Evolutionary conservation across 2,113 vertebrate species (phyloP), one percentile per base, ranked within the genome.

Genomic region (Furnarius figulus): DNA sequence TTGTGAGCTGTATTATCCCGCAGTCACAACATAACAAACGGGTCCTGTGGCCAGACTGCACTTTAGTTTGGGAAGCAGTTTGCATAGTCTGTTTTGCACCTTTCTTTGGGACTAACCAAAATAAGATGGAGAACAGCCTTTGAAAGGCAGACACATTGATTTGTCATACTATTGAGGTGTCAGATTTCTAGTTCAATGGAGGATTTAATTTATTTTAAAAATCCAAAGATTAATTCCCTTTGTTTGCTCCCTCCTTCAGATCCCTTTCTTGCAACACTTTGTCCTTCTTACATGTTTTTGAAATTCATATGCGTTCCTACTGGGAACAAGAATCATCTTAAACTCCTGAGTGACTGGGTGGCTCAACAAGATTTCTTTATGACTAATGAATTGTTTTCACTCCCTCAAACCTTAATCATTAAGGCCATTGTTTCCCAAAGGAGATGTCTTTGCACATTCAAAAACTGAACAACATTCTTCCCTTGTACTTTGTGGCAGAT

Each of bases 341-440:
- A 95, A 93, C 90, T 95, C 95, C 92, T 73, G 30, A 77, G 82
- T 79, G 90, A 78, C 85, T 96, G 78, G 67, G 68, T 91, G 78
- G 59, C 67, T 93, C 85, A 85, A 40, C 35, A 71, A 52, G 42
- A 55, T 75, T 92, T 71, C 47, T 93, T 88, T 87, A 88, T 92
- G 93, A 97, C 85, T 95, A 93, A 94, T 65, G 42, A 75, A 52
- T 90, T 88, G 76, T 87, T 94, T 68, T 75, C 67, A 35, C 61
- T 93, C 55, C 24, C 55, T 62, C 67, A 80, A 70, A 85, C 42
- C 30, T 82, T 83, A 78, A 47, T 59, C 46, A 77, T 86, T 39
- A 90, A 77, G 46, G 23, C 44, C 31, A 68, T 58, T 78, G 33
- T 86, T 93, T 84, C 72, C 72, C 76, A 35, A 40, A 74, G 90